Conservation (phyloP, 2,113 vertebrate genomes). For the Nymphicus hollandicus region DNA sequence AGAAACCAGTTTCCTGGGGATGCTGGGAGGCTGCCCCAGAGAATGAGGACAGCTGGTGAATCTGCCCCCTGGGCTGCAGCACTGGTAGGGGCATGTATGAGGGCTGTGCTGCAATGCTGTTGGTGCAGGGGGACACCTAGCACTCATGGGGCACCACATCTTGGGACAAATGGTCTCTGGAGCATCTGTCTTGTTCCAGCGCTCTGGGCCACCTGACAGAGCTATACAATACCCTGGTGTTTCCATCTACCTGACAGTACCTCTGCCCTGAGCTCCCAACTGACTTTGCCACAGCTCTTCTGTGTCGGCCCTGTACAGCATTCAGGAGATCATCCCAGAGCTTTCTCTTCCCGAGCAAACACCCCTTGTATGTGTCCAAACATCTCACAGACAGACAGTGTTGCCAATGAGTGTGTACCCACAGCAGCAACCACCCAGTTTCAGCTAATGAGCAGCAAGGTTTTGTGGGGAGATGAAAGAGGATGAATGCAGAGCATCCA, state of each 20-base stretch:
- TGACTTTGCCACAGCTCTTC: neutral
- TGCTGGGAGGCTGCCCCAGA: neutral
- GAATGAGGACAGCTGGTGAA: neutral
- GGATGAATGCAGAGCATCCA: no score
- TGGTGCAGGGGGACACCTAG: neutral
- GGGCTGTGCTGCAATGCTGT: neutral
- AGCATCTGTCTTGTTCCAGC: neutral
- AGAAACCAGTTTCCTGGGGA: neutral
- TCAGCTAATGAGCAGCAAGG: fast-evolving
- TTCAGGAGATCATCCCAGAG: neutral
- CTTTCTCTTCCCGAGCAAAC: neutral
- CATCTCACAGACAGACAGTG: fast-evolving
- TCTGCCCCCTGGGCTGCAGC: neutral
- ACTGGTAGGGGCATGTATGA: neutral
- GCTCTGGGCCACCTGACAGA: neutral
- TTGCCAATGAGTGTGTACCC: neutral
- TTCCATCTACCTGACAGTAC: neutral
- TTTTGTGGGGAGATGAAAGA: neutral
- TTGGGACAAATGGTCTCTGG: neutral
- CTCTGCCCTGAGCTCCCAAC: neutral
- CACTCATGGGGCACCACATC: fast-evolving
- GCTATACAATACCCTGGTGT: neutral
- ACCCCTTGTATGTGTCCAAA: fast-evolving
- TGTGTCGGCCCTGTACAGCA: neutral
- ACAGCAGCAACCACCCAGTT: neutral